Conservation (phyloP, 2,797 vertebrate genomes). For the Geotrypetes seraphini region DNA sequence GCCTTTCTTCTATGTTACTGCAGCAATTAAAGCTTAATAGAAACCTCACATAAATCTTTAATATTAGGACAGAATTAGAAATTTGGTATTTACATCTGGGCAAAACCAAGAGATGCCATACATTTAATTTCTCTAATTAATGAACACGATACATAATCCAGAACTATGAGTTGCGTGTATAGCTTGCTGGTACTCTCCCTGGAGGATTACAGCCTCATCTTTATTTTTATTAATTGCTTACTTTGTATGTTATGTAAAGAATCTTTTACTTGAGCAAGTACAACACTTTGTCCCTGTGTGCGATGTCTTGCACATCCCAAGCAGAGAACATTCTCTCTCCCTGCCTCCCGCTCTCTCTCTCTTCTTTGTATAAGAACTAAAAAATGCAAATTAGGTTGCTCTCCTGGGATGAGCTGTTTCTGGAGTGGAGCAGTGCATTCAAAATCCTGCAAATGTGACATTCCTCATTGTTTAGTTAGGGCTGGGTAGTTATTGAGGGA, state of each 20-base stretch:
- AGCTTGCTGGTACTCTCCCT: slow-evolving; percentile 17
- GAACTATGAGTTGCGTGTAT: slow-evolving; percentile 28
- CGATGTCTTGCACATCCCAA: slow-evolving; percentile 37
- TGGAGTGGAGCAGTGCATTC: slow-evolving; percentile 23
- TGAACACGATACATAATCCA: slow-evolving; percentile 39
- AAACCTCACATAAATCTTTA: slow-evolving; percentile 45
- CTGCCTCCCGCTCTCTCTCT: slow-evolving; percentile 11
- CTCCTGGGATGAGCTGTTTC: slow-evolving; percentile 24
- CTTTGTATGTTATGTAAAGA: slow-evolving; percentile 45
- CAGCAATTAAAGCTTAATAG: slow-evolving; percentile 53
- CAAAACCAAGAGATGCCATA: slow-evolving; percentile 43
- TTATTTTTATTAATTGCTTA: slow-evolving; percentile 26
- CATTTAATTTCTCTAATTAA: slow-evolving; percentile 44
- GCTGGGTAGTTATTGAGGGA: slow-evolving; percentile 30
- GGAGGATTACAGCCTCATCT: slow-evolving; percentile 31
- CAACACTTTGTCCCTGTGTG: slow-evolving; percentile 48
- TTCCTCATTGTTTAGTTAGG: slow-evolving; percentile 32
- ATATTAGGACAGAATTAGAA: slow-evolving; percentile 41
- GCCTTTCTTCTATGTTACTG: slow-evolving; percentile 40
- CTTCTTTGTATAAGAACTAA: slow-evolving; percentile 26
- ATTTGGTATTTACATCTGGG: slow-evolving; percentile 44
- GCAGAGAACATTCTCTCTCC: slow-evolving; percentile 24
- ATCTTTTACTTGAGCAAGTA: slow-evolving; percentile 44
- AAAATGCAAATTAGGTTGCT: slow-evolving; percentile 39
- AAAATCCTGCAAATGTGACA: slow-evolving; percentile 26